Conservation (phyloP, 2,888 invertebrate species). For the Netelia melanura region DNA sequence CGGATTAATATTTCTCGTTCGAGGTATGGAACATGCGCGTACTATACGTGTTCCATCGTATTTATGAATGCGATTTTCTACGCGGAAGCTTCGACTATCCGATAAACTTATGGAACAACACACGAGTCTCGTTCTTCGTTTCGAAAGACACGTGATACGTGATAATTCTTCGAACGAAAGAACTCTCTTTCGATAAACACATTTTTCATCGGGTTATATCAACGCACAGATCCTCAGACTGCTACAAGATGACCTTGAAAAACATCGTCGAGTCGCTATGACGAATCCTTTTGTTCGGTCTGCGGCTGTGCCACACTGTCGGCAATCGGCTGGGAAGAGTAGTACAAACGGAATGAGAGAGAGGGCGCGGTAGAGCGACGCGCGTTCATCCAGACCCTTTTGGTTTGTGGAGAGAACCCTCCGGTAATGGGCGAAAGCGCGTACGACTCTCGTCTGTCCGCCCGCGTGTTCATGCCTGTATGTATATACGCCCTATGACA, state of each 20-base stretch:
- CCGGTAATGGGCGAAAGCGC: conserved; percentile 63
- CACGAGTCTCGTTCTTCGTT: conserved; percentile 12
- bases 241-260: conserved; percentile 57
- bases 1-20: conserved; percentile 74
- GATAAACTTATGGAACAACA: conserved; percentile 20
- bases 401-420: conserved; percentile 40
- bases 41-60: conserved; percentile 26
- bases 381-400: conserved; percentile 52
- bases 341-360: conserved; percentile 14
- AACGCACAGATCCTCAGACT: neutral
- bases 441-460: conserved; percentile 35
- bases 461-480: conserved; percentile 28
- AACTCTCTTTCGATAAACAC: neutral
- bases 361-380: conserved; percentile 43
- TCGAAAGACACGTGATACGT: neutral
- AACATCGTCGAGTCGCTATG: conserved; percentile 52
- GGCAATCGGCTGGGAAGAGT: conserved; percentile 61
- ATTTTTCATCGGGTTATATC: neutral
- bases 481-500: conserved; percentile 55
- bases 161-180: neutral
- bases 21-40: neutral
- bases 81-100: neutral
- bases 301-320: neutral
- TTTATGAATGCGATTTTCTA: neutral
- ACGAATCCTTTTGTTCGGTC: conserved; percentile 66